Evolutionary conservation across 2,888 invertebrate genomes (phyloP), one percentile per base, ranked within the genome.

Genomic region (Acanthopleura granulata): DNA sequence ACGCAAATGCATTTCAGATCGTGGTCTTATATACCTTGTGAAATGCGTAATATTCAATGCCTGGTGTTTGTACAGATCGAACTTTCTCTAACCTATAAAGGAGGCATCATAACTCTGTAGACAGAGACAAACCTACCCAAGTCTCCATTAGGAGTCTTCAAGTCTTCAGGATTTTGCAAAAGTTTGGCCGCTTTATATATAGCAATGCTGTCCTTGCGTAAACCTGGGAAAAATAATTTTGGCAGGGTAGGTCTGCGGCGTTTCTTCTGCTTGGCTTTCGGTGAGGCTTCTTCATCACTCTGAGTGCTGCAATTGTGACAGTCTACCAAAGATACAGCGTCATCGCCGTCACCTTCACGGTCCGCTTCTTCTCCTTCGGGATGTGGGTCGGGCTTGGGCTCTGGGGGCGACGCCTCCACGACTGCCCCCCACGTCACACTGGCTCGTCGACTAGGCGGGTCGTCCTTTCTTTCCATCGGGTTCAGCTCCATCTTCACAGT

Each of bases 141-240:
- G 25, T 66, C 66, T 66, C 66, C 66, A 66, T 66, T 66, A 16
- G 66, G 66, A 16, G 66, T 66, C 15, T 66, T 27, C 14, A 66
- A 6, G 14, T 66, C 66, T 22, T 66, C 66, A 16, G 66, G 14
- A 25, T 15, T 66, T 16, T 27, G 15, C 15, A 66, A 25, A 25
- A 66, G 25, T 66, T 66, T 66, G 29, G 66, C 3, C 29, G 66
- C 66, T 25, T 66, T 66, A 25, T 66, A 66, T 16, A 66, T 66
- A 6, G 66, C 66, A 66, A 66, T 66, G 29, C 66, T 66, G 66
- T 66, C 66, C 25, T 66, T 66, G 15, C 66, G 66, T 22, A 66
- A 14, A 3, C 66, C 66, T 3, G 66, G 66, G 29, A 66, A 66
- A 27, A 66, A 66, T 27, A 66, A 27, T 27, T 66, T 66, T 3